These are phyloP conservation scores for Microchirus variegatus DNA, from an alignment of 2,797 vertebrate species.

Conservation along the genomic window DNA sequence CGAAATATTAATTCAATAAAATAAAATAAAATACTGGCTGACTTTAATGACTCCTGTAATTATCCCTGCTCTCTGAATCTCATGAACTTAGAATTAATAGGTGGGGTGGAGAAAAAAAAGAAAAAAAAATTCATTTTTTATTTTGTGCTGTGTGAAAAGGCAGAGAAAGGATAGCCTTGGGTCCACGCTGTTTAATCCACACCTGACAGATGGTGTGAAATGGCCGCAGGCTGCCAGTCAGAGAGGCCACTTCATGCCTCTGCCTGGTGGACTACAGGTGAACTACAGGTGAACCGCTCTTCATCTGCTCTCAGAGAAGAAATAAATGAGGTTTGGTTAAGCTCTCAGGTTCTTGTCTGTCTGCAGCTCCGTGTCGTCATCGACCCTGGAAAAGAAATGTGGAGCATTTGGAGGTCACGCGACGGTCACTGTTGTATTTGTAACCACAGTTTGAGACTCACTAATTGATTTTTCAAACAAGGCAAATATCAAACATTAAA, in stretches of 20 bases:
- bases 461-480: no score
- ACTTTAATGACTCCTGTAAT: constrained; percentile 35
- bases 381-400: background rate
- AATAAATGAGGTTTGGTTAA: constrained; percentile 16
- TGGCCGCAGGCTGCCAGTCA: constrained; percentile 47
- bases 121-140: background rate
- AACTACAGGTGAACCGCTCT: constrained; percentile 32
- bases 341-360: constrained; percentile 11
- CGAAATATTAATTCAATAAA: constrained; percentile 40
- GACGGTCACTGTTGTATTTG: no score
- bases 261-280: constrained; percentile 26
- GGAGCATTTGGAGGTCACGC: no score
- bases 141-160: background rate
- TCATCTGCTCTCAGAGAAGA: constrained; percentile 9
- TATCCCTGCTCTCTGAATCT: constrained; percentile 39
- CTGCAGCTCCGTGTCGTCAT: constrained; percentile 12
- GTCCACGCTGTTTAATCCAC: constrained; percentile 33
- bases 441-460: background rate
- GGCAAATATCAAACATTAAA: no score
- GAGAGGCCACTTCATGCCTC: constrained; percentile 10
- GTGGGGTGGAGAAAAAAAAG: background rate
- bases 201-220: constrained; percentile 52
- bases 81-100: constrained; percentile 45
- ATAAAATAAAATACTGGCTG: constrained; percentile 23
- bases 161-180: background rate